Evolutionary conservation across 2,113 vertebrate species (phyloP).

Genomic region (Ptychochromis oligacanthus): DNA sequence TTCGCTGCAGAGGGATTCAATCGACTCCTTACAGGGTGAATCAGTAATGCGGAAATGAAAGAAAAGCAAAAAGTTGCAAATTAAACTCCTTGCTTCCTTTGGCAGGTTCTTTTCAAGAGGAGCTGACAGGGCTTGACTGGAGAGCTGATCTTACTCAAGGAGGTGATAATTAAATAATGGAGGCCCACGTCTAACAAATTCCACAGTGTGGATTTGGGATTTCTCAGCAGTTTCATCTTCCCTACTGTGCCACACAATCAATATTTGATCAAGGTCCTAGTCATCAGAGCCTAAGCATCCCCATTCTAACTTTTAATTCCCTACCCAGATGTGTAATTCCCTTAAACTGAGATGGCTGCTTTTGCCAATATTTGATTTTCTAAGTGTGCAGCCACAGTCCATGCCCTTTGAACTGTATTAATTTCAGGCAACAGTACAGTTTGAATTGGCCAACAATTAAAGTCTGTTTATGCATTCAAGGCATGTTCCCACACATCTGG

Average conservation of each 20-base stretch:
- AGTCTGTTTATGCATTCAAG: slow-evolving; percentile 1
- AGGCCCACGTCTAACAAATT: slow-evolving; percentile 44
- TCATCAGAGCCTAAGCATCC: slow-evolving; percentile 38
- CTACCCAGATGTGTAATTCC: slow-evolving; percentile 38
- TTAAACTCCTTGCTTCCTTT: slow-evolving; percentile 52
- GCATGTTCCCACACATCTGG: neutral
- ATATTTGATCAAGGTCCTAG: slow-evolving; percentile 73
- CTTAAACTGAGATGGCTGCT: slow-evolving; percentile 38
- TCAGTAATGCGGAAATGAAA: slow-evolving; percentile 63
- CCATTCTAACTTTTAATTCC: slow-evolving; percentile 57
- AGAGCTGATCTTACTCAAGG: slow-evolving; percentile 43
- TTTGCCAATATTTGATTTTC: slow-evolving; percentile 70
- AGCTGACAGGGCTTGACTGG: slow-evolving; percentile 42
- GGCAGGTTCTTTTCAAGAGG: slow-evolving; percentile 53
- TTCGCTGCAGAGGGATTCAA: slow-evolving; percentile 24
- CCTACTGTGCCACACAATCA: slow-evolving; percentile 61
- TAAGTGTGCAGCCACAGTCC: slow-evolving; percentile 35
- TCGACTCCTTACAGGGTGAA: slow-evolving; percentile 51
- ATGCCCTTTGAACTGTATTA: slow-evolving; percentile 53
- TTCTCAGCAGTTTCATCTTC: slow-evolving; percentile 65
- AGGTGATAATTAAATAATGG: slow-evolving; percentile 73
- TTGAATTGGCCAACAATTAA: neutral
- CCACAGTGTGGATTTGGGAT: slow-evolving; percentile 54
- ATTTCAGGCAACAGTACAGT: slow-evolving; percentile 40
- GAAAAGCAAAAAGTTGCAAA: slow-evolving; percentile 62